Evolutionary conservation across 2,113 vertebrate species (phyloP).

Genomic region (Apistogramma diplotaenia): DNA sequence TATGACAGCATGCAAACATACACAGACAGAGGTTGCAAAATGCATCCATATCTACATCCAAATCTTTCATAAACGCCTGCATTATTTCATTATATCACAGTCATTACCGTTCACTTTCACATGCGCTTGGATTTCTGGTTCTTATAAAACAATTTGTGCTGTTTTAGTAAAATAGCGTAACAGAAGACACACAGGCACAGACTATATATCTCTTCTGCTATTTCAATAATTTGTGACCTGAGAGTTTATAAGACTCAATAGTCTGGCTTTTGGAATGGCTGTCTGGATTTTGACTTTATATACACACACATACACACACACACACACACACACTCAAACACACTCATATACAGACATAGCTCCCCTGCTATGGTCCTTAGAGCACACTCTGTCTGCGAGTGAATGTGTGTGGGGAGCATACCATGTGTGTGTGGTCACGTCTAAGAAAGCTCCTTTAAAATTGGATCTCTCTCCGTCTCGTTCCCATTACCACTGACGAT

Average conservation of each 20-base stretch:
- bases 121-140: slow-evolving; percentile 1
- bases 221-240: slow-evolving; percentile 75
- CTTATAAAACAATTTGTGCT: slow-evolving; percentile 5
- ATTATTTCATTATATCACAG: not conserved
- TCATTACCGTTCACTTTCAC: not conserved
- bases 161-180: slow-evolving; percentile 35
- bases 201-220: slow-evolving; percentile 68
- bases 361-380: slow-evolving; percentile 65
- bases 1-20: not conserved
- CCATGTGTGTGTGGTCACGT: slow-evolving; percentile 75
- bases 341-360: slow-evolving; percentile 29
- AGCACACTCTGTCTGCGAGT: slow-evolving; percentile 49
- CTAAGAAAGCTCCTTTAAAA: slow-evolving; percentile 62
- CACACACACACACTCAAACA: slow-evolving; percentile 23
- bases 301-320: slow-evolving; percentile 33
- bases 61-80: not conserved
- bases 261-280: slow-evolving; percentile 70
- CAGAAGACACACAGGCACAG: slow-evolving; percentile 23
- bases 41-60: not conserved
- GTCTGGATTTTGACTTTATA: slow-evolving; percentile 73
- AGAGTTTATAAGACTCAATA: slow-evolving; percentile 74
- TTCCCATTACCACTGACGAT: slow-evolving; percentile 32
- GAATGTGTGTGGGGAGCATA: slow-evolving; percentile 62
- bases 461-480: slow-evolving; percentile 7
- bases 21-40: not conserved